Percentiles rank a stretch among this genome's conserved stretches.
These are phyloP conservation scores for Platichthys flesus DNA, from an alignment of 2,113 vertebrate species.

Conservation along the genomic window DNA sequence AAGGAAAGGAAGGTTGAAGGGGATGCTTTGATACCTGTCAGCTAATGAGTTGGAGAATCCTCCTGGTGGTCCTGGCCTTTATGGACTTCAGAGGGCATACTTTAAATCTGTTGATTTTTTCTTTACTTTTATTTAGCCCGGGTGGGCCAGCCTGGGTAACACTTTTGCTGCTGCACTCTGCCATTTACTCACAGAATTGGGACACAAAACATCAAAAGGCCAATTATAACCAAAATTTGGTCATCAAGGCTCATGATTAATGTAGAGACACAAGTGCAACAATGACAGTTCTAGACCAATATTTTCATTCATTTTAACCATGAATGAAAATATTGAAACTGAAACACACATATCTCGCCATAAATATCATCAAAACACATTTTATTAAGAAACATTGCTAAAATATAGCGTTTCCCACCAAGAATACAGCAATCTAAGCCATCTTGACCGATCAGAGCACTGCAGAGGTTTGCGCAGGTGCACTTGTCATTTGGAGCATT, in stretches of 20 bases:
- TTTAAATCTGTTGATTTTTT: slow-evolving; percentile 60
- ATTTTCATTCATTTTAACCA: no score
- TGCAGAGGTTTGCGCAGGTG: no score
- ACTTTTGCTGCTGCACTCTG: slow-evolving; percentile 33
- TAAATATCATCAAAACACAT: no score
- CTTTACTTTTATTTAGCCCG: slow-evolving; percentile 50
- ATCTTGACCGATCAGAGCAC: no score
- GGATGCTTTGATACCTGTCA: slow-evolving; percentile 65
- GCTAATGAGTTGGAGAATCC: slow-evolving; percentile 65
- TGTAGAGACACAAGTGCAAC: neutral
- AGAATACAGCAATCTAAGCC: no score
- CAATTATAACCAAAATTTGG: slow-evolving; percentile 19
- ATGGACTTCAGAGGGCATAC: slow-evolving; percentile 46
- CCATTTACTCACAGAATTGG: neutral
- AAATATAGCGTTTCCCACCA: no score
- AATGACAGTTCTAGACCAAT: no score
- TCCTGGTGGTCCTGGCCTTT: slow-evolving; percentile 58
- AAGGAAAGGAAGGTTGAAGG: slow-evolving; percentile 17
- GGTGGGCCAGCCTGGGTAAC: slow-evolving; percentile 8
- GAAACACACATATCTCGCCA: no score
- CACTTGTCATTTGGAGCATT: no score
- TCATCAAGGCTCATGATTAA: slow-evolving; percentile 17
- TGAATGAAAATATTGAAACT: no score
- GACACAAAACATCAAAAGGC: neutral
- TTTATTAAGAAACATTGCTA: no score